phyloP scores from a whole-genome alignment of 1,140 invertebrate species.

The Parapsyche elsis region DNA sequence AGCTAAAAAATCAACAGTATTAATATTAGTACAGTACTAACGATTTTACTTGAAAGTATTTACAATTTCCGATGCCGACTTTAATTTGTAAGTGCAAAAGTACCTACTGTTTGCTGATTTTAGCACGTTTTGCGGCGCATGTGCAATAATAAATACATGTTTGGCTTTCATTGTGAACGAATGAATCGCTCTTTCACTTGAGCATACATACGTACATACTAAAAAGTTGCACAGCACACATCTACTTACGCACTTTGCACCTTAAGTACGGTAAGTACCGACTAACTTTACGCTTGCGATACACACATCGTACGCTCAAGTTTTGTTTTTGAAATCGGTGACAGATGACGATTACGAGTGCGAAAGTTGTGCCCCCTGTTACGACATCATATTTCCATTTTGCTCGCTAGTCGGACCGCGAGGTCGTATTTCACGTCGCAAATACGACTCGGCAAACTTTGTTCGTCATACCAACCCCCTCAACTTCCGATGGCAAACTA shows the following conservation, averaged over 20 bases:
- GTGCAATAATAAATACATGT: not conserved
- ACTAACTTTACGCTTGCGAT: too few species aligned
- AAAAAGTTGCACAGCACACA: not conserved
- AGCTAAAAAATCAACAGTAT: too few species aligned
- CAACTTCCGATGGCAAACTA: slow-evolving; percentile 17
- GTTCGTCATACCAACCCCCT: not conserved
- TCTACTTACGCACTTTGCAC: too few species aligned
- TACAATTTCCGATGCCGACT: too few species aligned
- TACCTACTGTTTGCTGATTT: too few species aligned
- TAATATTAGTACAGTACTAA: too few species aligned
- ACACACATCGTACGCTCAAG: not conserved
- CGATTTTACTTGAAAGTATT: too few species aligned
- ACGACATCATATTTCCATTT: slow-evolving; percentile 25
- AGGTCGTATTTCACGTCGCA: slow-evolving; percentile 16
- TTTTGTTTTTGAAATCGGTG: not conserved
- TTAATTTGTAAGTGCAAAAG: too few species aligned
- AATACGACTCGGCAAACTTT: slow-evolving; percentile 6
- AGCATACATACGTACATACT: not conserved
- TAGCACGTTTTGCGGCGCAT: not conserved
- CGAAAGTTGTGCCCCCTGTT: not conserved
- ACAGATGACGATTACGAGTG: slow-evolving; percentile 30
- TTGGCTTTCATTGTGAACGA: not conserved
- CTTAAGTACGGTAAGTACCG: too few species aligned
- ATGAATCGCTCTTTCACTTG: not conserved
- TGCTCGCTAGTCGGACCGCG: not conserved